These are phyloP conservation scores for Hylaeus volcanicus DNA, from an alignment of 1,140 invertebrate genomes.

Conservation along the genomic window DNA sequence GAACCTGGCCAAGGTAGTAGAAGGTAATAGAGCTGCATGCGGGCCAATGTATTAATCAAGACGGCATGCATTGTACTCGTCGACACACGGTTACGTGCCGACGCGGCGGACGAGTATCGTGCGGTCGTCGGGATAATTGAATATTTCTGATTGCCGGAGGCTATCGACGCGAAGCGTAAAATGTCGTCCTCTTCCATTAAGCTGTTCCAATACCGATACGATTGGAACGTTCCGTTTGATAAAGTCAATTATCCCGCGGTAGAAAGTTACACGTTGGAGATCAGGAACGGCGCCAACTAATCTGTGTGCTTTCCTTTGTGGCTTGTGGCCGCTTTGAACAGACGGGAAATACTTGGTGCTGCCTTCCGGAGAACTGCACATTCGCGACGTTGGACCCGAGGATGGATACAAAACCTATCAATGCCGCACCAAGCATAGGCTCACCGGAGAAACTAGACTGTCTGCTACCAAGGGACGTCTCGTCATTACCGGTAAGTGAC, in stretches of 20 bases:
- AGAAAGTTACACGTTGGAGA: constrained; percentile 23
- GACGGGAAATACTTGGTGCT: constrained; percentile 96
- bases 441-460: constrained; percentile 95
- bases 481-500: constrained; percentile 95
- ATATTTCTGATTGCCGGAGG: constrained; percentile 18
- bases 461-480: constrained; percentile 96
- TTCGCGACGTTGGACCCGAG: constrained; percentile 94
- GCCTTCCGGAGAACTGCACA: constrained; percentile 95
- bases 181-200: constrained; percentile 35
- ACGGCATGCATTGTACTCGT: constrained; percentile 59
- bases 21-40: constrained; percentile 51
- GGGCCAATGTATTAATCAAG: constrained; percentile 48
- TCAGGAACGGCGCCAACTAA: constrained; percentile 39
- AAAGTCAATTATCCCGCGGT: constrained; percentile 57
- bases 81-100: neutral
- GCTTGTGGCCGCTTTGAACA: constrained; percentile 70
- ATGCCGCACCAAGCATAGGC: constrained; percentile 95
- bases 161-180: constrained; percentile 9
- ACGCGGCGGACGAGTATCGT: constrained; percentile 44
- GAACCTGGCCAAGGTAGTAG: constrained; percentile 46
- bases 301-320: constrained; percentile 21
- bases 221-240: neutral
- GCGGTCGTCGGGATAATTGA: constrained; percentile 55
- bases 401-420: constrained; percentile 97
- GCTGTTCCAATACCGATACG: constrained; percentile 12